Evolutionary conservation across 2,888 invertebrate genomes (phyloP).

Genomic region (Erpobdella octoculata): DNA sequence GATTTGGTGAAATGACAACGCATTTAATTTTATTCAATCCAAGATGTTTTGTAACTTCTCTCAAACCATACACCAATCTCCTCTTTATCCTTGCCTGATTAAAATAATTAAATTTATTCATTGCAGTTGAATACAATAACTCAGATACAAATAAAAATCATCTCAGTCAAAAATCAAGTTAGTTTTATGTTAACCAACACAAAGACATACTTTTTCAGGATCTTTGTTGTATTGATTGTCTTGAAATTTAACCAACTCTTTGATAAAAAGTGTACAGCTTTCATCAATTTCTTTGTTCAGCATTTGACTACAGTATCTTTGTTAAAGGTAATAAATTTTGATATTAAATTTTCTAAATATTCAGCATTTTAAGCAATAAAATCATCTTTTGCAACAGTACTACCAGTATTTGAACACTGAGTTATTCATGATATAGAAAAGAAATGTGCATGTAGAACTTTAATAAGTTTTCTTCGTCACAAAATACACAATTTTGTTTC

Average conservation of each 20-base stretch:
- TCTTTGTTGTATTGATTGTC: slow-evolving; percentile 60
- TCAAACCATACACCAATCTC: slow-evolving; percentile 60
- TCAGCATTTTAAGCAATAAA: no score
- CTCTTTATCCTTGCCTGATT: slow-evolving; percentile 53
- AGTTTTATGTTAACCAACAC: neutral
- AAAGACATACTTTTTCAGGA: slow-evolving; percentile 56
- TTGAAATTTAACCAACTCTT: slow-evolving; percentile 60
- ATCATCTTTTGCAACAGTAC: no score
- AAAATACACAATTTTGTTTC: no score
- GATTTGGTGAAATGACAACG: slow-evolving; percentile 61
- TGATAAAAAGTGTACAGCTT: slow-evolving; percentile 55
- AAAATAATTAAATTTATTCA: neutral
- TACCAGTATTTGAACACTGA: no score
- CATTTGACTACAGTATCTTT: slow-evolving; percentile 61
- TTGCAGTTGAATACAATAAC: neutral
- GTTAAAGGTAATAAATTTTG: no score
- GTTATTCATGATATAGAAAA: no score
- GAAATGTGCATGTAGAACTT: no score
- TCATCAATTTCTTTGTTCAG: slow-evolving; percentile 57
- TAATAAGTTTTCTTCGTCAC: no score
- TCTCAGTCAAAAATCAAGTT: neutral
- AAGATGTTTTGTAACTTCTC: slow-evolving; percentile 59
- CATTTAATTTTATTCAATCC: slow-evolving; percentile 58
- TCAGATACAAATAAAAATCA: neutral
- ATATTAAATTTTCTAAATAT: no score